Conservation (phyloP, 35 echinoderm and acorn worm genomes). For the Nesometra sesokonis region DNA sequence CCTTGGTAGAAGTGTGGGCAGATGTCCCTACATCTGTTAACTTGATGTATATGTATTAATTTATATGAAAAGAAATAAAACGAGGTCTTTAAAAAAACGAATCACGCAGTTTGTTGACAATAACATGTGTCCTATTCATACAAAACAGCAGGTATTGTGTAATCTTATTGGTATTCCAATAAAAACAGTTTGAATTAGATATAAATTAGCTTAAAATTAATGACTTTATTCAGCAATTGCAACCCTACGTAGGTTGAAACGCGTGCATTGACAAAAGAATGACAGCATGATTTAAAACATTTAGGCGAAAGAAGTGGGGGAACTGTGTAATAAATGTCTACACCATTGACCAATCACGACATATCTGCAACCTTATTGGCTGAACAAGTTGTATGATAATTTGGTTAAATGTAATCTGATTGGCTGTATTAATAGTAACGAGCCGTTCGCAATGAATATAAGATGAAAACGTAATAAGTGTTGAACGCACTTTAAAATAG, state of each 20-base stretch:
- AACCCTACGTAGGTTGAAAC: background rate
- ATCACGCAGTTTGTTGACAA: background rate
- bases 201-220: background rate
- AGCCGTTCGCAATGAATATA: background rate
- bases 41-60: background rate
- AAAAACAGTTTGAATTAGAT: background rate
- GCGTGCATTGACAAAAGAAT: background rate
- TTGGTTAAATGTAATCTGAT: background rate
- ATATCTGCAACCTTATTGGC: background rate
- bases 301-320: background rate
- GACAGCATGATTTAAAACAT: background rate
- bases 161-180: background rate
- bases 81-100: background rate
- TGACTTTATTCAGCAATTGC: background rate
- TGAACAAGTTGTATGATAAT: background rate
- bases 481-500: background rate
- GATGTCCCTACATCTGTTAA: background rate
- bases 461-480: background rate
- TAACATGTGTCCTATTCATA: background rate
- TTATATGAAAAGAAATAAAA: background rate
- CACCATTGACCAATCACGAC: background rate
- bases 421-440: background rate
- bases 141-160: background rate
- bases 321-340: background rate
- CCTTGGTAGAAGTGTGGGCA: background rate